Base-by-base conservation (phyloP, 2,888 invertebrate genomes). In the Maniola hyperantus region DNA sequence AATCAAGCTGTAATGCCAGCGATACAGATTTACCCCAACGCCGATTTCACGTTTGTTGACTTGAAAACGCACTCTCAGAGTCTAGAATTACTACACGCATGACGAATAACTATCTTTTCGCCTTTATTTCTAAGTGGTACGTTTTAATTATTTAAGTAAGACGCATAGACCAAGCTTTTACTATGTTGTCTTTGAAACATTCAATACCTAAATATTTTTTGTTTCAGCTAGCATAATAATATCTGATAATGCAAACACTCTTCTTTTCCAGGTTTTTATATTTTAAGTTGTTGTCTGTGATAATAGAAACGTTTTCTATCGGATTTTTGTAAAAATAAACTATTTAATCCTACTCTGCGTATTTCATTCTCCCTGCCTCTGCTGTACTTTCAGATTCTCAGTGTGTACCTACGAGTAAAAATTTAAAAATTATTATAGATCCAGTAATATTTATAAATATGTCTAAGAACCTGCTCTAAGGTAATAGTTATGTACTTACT, bases 261-360 rank as follows among this genome's bases (percentile, higher is more conserved):
- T 69, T 73, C 55, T 72, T 63, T 77, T 78, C 73, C 76, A 76
- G 73, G 71, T 53, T 48, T 74, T 72, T 72, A 78, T 75, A 79
- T 74, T 78, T 80, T 85, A 81, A 82, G 88, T 88, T 81, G 78
- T 82, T 83, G 84, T 86, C 89, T 89, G 89, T 89, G 89, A 89
- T 89, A 89, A 83, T 87, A 79, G 77, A 72, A 77, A 75, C 71
- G 76, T 82, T 83, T 82, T 80, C 77, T 79, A 78, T 78, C 73
- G 66, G 65, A 81, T 78, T 75, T 54, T 77, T 78, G 79, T 81
- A 83, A 79, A 74, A 78, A 79, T 73, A 76, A 78, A 74, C 73
- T 75, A 76, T 78, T 75, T 68, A 71, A 76, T 68, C 62, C 64
- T 67, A 63, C 36, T 50, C 59, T 26, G 36, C 69, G 67, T 74